These are phyloP conservation scores for Alosa alosa DNA, from an alignment of 2,113 vertebrate species.

Conservation along the genomic window DNA sequence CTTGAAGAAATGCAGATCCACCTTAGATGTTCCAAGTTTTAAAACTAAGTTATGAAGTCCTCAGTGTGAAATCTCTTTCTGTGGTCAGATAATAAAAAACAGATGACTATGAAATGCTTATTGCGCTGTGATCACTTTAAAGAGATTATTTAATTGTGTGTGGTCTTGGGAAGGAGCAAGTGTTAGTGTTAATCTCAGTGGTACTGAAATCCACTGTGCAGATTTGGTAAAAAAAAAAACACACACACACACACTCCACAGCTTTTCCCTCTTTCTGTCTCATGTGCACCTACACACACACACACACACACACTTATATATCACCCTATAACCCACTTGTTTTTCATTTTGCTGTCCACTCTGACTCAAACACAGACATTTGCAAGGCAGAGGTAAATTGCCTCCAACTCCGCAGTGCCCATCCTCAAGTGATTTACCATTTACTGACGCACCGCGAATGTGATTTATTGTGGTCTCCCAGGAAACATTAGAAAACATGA, in stretches of 20 bases:
- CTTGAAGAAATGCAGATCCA: neutral
- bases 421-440: slow-evolving; percentile 21
- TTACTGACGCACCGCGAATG: slow-evolving; percentile 14
- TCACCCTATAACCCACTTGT: neutral
- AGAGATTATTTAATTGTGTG: slow-evolving; percentile 16
- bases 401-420: neutral
- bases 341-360: neutral
- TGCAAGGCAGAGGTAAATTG: neutral
- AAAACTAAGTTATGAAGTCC: slow-evolving; percentile 26
- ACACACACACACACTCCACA: neutral
- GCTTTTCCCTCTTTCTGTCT: neutral
- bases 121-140: neutral
- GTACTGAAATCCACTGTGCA: no score
- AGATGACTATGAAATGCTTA: slow-evolving; percentile 11
- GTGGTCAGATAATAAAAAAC: neutral
- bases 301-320: neutral
- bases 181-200: neutral
- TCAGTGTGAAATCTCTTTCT: neutral
- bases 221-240: no score
- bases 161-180: neutral
- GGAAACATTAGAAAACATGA: slow-evolving; percentile 40
- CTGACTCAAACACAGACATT: neutral
- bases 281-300: neutral
- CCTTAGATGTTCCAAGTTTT: slow-evolving; percentile 3
- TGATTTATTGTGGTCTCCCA: slow-evolving; percentile 36